Base-by-base conservation (phyloP, 2,888 invertebrate species). In the Agonum fuliginosum region DNA sequence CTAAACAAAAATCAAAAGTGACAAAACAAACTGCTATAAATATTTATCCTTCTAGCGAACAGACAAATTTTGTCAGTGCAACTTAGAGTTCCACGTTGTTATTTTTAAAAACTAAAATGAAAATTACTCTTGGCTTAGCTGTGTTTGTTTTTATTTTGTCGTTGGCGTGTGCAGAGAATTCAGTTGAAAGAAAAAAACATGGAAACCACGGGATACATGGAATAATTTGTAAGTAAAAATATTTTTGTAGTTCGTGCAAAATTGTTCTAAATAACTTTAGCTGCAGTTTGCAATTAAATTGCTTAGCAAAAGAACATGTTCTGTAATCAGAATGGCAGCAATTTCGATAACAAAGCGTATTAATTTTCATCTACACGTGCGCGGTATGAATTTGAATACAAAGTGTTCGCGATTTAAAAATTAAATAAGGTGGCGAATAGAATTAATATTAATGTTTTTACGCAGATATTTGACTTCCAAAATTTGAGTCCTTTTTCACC, bases 1-100 rank as follows among this genome's bases (percentile, higher is more conserved):
- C 58, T 62, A 62, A 62, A 17, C 58, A 8, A 62, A 62, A 62
- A 62, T 30, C 58, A 62, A 62, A 62, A 62, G 58, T 62, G 58
- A 30, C 30, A 17, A 62, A 30, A 30, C n/a, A 5, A 2, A 14
- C 30, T 17, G 20, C 14, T 62, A 62, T 62, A 62, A 62, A 62
- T 62, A 62, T 62, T 62, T 27, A 62, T 27, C 58, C 5, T 12
- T 6, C 14, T 3, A 30, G 30, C 8, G 2, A 34, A 5, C 30
- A 62, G 27, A 62, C 30, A 58, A 58, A 27, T 30, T 62, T 62
- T 62, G 27, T 62, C 58, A 62, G 27, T 62, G 10, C n/a, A 14
- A 20, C 22, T 24, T 6, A 5, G 17, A 14, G 10, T 30, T 30
- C 20, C 30, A 62, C 30, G 10, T 30, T 27, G 30, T 62, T 54